Evolutionary conservation across 2,888 invertebrate genomes (phyloP), one percentile per base, ranked within the genome.

Genomic region (Philereme transversata): DNA sequence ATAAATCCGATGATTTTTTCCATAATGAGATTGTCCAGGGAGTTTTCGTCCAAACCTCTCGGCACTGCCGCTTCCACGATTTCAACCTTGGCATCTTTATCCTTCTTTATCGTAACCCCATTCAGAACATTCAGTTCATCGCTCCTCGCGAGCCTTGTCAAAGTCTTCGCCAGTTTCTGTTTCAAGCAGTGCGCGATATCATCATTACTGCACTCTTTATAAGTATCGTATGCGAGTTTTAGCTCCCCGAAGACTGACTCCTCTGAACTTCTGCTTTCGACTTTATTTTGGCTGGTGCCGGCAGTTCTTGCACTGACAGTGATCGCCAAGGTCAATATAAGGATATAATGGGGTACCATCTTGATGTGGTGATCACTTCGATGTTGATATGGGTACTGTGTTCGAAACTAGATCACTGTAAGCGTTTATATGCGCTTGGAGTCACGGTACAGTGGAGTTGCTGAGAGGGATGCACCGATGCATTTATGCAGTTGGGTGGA

Each of bases 101-200:
- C 95, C 75, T 94, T 95, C 7, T 96, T 94, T 73, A 97, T 94
- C 59, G 95, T 95, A 53, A 97, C 94, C n/a, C 97, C 97, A 58
- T 96, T 96, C 57, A 95, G 87, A 9, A 97, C 80, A 40, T 94
- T 93, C 51, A 97, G 83, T 69, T 96, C 94, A 65, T 96, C 95
- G 66, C 92, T 93, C 64, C 95, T 93, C 38, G 96, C 94, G 50
- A 95, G 94, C 75, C 96, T 94, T 74, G 96, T 96, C 84, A 97
- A 88, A 3, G 96, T 95, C 33, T 96, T 94, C n/a, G 97, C 93
- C 53, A 97, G 85, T 81, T 97, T 97, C 63, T 96, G 87, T 83
- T 97, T 97, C 54, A 97, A 90, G 73, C 97, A 97, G 62, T 96
- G 94, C 4, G 95, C 92, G 38, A 96, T 82, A 69, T 95, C 95